Conservation (phyloP, 2,888 invertebrate species). For the Hypomecis punctinalis region DNA sequence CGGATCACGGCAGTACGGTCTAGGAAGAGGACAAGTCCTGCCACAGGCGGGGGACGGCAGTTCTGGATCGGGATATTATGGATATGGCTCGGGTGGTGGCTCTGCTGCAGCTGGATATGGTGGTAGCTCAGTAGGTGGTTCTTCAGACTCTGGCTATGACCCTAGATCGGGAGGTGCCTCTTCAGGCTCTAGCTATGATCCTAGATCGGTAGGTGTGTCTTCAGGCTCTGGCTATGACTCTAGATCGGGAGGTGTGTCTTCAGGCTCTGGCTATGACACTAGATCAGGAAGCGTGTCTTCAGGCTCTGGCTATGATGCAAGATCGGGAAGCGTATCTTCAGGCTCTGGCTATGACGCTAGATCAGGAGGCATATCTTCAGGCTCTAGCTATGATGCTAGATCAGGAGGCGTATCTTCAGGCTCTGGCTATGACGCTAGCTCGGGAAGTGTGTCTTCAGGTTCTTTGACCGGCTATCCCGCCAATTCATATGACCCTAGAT, state of each 20-base stretch:
- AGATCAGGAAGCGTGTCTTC: slow-evolving; percentile 2
- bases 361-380: not conserved
- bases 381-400: not conserved
- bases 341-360: slow-evolving; percentile 9
- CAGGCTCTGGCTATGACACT: slow-evolving; percentile 7
- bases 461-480: slow-evolving; percentile 11
- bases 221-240: not conserved
- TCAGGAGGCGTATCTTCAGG: too few relatives aligned
- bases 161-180: slow-evolving; percentile 6
- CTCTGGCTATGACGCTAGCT: slow-evolving; percentile 6
- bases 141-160: slow-evolving; percentile 7
- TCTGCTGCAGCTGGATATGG: not conserved
- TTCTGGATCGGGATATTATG: slow-evolving; percentile 21
- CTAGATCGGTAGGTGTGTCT: not conserved
- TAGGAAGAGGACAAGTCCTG: slow-evolving; percentile 20
- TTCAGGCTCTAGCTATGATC: slow-evolving; percentile 4
- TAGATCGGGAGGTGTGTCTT: slow-evolving; percentile 6
- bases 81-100: slow-evolving; percentile 5
- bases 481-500: slow-evolving; percentile 4
- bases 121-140: not conserved
- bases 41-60: slow-evolving; percentile 25
- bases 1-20: not conserved
- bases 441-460: not conserved
- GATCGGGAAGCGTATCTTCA: not conserved
- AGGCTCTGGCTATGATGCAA: slow-evolving; percentile 5